phyloP scores from a whole-genome alignment of 2,113 vertebrate genomes.

The Sander lucioperca region DNA sequence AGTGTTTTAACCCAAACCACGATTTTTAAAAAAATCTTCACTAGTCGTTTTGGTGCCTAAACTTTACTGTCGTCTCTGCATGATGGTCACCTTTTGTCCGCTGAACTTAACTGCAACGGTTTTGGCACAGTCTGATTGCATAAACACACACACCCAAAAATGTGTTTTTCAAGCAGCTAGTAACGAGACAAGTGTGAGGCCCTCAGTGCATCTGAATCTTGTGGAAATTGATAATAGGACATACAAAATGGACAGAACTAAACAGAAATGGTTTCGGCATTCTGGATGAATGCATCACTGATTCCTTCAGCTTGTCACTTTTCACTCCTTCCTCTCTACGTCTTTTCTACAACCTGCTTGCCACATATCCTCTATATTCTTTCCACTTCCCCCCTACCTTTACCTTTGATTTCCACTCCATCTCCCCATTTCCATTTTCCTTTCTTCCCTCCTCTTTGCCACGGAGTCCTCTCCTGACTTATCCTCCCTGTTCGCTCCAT shows the following conservation, averaged over 20 bases:
- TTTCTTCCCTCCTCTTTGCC: conserved; percentile 17
- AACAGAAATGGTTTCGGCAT: not conserved
- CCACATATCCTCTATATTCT: not conserved
- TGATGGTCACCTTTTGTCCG: too few species aligned
- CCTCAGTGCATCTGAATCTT: not conserved
- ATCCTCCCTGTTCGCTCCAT: conserved; percentile 23
- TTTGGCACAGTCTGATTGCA: not conserved
- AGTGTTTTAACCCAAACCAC: too few species aligned
- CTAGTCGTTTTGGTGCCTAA: too few species aligned
- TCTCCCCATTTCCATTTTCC: conserved; percentile 27
- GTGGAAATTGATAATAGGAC: not conserved
- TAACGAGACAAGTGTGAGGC: not conserved
- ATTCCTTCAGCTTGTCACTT: conserved; percentile 36
- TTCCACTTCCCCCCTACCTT: not conserved
- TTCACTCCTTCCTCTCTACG: conserved; percentile 8
- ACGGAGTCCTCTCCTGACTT: conserved; percentile 16
- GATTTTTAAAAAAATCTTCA: too few species aligned
- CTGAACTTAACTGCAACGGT: too few species aligned
- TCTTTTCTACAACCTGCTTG: not conserved
- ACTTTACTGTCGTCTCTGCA: too few species aligned
- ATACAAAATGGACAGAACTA: not conserved
- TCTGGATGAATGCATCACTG: conserved; percentile 8
- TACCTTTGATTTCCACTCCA: conserved; percentile 44
- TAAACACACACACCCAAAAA: not conserved
- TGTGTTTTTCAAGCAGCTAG: not conserved